phyloP scores from a whole-genome alignment of 2,888 invertebrate genomes.

The Drosophila histrio region DNA sequence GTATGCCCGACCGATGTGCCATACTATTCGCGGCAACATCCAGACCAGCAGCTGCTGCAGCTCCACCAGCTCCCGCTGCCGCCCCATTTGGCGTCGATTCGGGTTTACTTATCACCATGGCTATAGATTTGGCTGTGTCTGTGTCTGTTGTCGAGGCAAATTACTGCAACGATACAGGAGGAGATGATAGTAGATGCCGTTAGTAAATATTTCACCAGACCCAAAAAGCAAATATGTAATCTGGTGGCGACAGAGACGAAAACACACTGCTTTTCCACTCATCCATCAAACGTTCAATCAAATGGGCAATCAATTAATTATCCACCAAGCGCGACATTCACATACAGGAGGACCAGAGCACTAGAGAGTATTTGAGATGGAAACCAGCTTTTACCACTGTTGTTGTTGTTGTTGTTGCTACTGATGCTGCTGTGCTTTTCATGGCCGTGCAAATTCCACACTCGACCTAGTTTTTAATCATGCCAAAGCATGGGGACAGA shows the following conservation, averaged over 20 bases:
- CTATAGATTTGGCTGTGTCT: conserved; percentile 28
- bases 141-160: conserved; percentile 47
- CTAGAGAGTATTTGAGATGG: conserved; percentile 3
- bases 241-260: conserved; percentile 1
- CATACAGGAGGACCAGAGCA: background rate
- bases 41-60: conserved; percentile 48
- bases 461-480: conserved; percentile 62
- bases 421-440: conserved; percentile 26
- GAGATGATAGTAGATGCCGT: conserved; percentile 9
- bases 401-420: background rate
- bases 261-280: conserved; percentile 26
- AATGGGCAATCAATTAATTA: conserved; percentile 75
- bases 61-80: conserved; percentile 50
- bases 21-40: conserved; percentile 60
- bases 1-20: conserved; percentile 82
- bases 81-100: conserved; percentile 71
- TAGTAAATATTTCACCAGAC: conserved; percentile 34
- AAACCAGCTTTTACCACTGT: background rate
- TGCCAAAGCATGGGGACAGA: conserved; percentile 32
- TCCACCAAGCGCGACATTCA: conserved; percentile 39
- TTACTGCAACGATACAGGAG: conserved; percentile 57
- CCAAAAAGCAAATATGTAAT: conserved; percentile 26
- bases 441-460: conserved; percentile 32
- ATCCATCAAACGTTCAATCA: conserved; percentile 72
- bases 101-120: conserved; percentile 93